Base-by-base conservation (phyloP, 2,888 invertebrate species). In the Protodeltote pygarga region DNA sequence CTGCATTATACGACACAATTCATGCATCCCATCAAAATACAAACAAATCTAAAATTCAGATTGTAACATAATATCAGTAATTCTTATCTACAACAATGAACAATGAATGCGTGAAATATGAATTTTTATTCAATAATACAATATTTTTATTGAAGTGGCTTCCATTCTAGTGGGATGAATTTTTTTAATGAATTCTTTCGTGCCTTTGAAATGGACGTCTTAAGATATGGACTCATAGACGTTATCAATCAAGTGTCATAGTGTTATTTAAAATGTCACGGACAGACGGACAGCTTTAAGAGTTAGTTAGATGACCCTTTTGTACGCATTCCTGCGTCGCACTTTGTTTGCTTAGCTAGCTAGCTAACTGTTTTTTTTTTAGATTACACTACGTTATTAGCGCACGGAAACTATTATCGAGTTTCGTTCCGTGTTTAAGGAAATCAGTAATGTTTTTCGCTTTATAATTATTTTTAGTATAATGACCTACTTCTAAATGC, bases 41-140 rank as follows among this genome's bases (percentile, higher is more conserved):
- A 83, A 84, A 84, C 78, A 83, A 78, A 90, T 89, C 79, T 85
- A 70, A 86, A 88, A 86, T 91, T 87, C 78, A 83, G 80, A 88
- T 85, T 72, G 87, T 89, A 89, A 90, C 74, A 72, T 79, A 79
- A 89, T 87, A 88, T 83, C 79, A 73, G 73, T 84, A 85, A 85
- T 86, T 82, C 80, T 66, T 71, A 83, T 85, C 80, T 79, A 37
- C 46, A 65, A 80, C 74, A 82, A 85, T 72, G 65, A n/a, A n/a
- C n/a, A n/a, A n/a, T n/a, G n/a, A n/a, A n/a, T n/a, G 66, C 65
- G 78, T 85, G 83, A 88, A 90, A 89, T 89, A 86, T 89, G 85
- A 85, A 79, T 88, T 81, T 85, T 74, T 72, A 65, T 69, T 75
- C 64, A 65, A 89, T 85, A 87, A 87, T 84, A 69, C 62, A 62